Conservation (phyloP, 2,888 invertebrate species). For the Platerodrilus igneus region DNA sequence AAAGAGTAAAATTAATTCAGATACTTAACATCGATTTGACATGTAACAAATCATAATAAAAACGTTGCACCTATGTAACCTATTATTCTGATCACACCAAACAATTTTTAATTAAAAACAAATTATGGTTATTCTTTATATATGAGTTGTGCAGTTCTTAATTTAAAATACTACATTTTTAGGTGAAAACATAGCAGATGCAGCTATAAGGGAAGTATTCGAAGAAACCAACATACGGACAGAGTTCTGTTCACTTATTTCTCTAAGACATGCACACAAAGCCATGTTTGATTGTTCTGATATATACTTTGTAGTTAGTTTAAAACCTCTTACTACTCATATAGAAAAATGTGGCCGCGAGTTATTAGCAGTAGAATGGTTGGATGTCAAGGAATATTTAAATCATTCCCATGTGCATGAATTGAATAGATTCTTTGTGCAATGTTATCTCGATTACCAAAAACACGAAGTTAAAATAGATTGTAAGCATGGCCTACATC, state of each 20-base stretch:
- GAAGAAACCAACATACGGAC: conserved; percentile 86
- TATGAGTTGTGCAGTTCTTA: neutral
- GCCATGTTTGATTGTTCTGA: conserved; percentile 80
- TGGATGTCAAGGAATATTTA: conserved; percentile 70
- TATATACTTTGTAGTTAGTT: conserved; percentile 73
- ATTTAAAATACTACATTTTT: conserved; percentile 30
- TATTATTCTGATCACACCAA: too few species aligned
- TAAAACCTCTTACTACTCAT: conserved; percentile 60
- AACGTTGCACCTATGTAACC: too few species aligned
- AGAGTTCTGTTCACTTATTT: conserved; percentile 69
- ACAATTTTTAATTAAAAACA: too few species aligned
- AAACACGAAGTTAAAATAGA: conserved; percentile 58
- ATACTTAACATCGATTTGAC: too few species aligned
- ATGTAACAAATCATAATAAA: too few species aligned
- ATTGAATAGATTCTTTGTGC: conserved; percentile 64
- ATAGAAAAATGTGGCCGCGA: conserved; percentile 71
- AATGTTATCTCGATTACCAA: conserved; percentile 62
- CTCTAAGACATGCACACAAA: conserved; percentile 72
- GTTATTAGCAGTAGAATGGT: conserved; percentile 76
- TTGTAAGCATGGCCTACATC: conserved; percentile 52
- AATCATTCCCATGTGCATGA: conserved; percentile 67
- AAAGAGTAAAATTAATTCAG: too few species aligned
- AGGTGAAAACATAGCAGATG: conserved; percentile 80
- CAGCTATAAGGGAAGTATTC: conserved; percentile 78
- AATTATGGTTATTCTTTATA: neutral